Base-by-base conservation (phyloP, 1,140 invertebrate species). In the Drosophila sturtevanti region DNA sequence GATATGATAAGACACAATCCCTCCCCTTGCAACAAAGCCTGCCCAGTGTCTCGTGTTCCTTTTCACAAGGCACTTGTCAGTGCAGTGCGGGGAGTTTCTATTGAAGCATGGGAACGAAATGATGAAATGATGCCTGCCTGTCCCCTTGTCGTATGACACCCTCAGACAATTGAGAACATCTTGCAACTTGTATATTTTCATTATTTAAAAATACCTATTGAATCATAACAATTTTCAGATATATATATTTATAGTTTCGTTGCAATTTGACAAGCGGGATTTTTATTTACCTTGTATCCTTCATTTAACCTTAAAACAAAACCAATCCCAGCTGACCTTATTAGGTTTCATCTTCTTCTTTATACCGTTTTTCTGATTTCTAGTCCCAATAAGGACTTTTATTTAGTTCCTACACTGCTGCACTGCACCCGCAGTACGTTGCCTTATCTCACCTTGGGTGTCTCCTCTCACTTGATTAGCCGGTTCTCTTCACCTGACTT, bases 91-190 rank as follows among this genome's bases (percentile, higher is more conserved):
- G 24, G 7, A 18, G 16, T 2, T 51, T 27, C 44, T 18, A 27
- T n/a, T 16, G 16, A 60, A 31, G 27, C 27, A 31, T 31, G 27
- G 27, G 27, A 31, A 31, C 7, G 27, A 6, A 31, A 31, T 31
- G 27, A 31, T 4, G 31, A 44, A 24, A 65, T 41, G 27, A 16
- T 68, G 72, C 51, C 55, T 22, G 72, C n/a, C n/a, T n/a, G n/a
- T n/a, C n/a, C 79, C 77, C 77, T 79, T 79, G 65, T 84, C 80
- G 48, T 34, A 55, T 85, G 41, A 67, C 82, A 81, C 81, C 51
- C 71, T 44, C 21, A 16, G 11, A 14, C 52, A 3, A 22, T 2
- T 1, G 24, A 22, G 60, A 12, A 4, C 9, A 9, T 5, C n/a
- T 24, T n/a, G 24, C 22, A 16, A 61, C 18, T n/a, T 38, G 37